Base-by-base conservation (phyloP, 2,888 invertebrate genomes). In the Dasypolia templi region DNA sequence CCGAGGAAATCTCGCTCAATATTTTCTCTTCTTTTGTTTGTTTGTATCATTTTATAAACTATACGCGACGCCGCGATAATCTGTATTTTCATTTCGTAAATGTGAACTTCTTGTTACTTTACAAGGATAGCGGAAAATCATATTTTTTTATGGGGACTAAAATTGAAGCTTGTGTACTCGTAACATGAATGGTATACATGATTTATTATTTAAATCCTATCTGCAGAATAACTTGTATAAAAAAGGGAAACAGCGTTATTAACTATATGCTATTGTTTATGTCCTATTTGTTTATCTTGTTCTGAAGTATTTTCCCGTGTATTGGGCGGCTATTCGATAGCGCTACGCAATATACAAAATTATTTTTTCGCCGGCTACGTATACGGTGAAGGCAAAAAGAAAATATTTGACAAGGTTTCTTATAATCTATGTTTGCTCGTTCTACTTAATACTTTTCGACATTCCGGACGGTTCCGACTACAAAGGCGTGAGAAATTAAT, bases 1-100 rank as follows among this genome's bases (percentile, higher is more conserved):
- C 94, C 67, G 82, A 92, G 93, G 94, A 93, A 94, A 94, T 93
- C 92, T 90, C 72, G 87, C 87, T 92, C 92, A 92, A 94, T 93
- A 93, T 93, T 92, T 93, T 90, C 89, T 84, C 81, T 80, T 88
- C 83, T 89, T 91, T 92, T 88, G 89, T 92, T 91, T 92, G 91
- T 91, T 91, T 91, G 90, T 90, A 85, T 91, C 87, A 88, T 89
- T 91, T 90, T 86, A 74, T 87, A 88, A 91, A 90, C 87, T 87
- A 85, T n/a, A n/a, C n/a, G n/a, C n/a, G n/a, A n/a, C 81, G 56
- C 72, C 64, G 74, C 80, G 82, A 85, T 88, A 85, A 86, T 83
- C 72, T 83, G 71, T 63, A 72, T 81, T 84, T 84, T 86, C 79
- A 81, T 84, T 84, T 82, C 78, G 70, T 72, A 73, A 77, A 82